Evolutionary conservation across 30 jellyfish, hydroid and myxozoan genomes (phyloP), one percentile per base, ranked within the genome.

Genomic region (Rhopilema esculentum): DNA sequence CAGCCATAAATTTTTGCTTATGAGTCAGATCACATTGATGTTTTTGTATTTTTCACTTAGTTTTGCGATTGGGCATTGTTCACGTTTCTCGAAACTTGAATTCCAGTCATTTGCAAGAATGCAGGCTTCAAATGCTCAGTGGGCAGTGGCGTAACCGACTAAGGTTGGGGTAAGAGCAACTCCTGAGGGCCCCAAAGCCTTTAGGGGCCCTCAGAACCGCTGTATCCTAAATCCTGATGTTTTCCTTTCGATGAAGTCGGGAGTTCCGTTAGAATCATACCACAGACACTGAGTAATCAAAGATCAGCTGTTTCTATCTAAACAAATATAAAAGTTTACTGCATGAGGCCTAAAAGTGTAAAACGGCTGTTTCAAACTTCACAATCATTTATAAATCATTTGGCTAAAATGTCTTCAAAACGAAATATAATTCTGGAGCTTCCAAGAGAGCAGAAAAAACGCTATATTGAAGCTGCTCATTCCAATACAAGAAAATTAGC

Each of bases 341-440:
- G n/a, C n/a, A n/a, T n/a, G n/a, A n/a, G 75, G 75, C 16, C 16
- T 16, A 21, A 6, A 64, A 64, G 75, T 64, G 75, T 64, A 64
- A 2, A 64, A 64, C 75, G 75, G 75, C 75, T 64, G 75, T 64
- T 64, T 64, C 31, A 64, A 21, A 26, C 75, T 64, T 64, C 75
- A 64, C 75, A 2, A 64, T 64, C 75, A 2, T 23, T 64, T 26
- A 64, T 64, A 64, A 64, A 64, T 6, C 75, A 16, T 64, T 64
- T 64, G 75, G 75, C 75, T 21, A 26, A 64, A 64, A 16, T 64
- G 75, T 40, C 57, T 40, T 40, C 9, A 40, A 40, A 40, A 40
- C 57, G 57, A 40, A 40, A 40, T 40, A 40, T 40, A 40, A 40
- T 40, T 6, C 57, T 40, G 57, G 57, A 40, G 57, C 57, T 40